Conservation (phyloP, 2,888 invertebrate species). For the Cryptophagus acutangulus region DNA sequence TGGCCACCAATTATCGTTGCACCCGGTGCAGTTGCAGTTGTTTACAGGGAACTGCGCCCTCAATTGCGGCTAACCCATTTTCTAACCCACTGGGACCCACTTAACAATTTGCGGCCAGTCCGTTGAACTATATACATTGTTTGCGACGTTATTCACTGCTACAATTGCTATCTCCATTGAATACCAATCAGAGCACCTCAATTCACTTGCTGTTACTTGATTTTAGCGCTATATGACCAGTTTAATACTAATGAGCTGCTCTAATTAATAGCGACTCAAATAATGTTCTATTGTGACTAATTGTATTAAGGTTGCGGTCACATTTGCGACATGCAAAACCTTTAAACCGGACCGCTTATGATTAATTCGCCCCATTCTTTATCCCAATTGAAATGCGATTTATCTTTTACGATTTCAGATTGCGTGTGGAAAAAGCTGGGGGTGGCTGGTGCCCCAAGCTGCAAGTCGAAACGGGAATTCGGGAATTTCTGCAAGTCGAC, state of each 20-base stretch:
- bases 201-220: no score
- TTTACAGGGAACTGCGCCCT: constrained; percentile 30
- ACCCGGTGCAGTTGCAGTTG: constrained; percentile 17
- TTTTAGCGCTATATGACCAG: no score
- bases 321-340: no score
- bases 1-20: constrained; percentile 25
- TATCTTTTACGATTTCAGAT: constrained; percentile 53
- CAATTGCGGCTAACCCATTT: constrained; percentile 32
- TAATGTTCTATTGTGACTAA: no score
- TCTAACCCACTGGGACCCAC: constrained; percentile 35
- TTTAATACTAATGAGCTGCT: no score
- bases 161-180: constrained; percentile 26
- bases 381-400: constrained; percentile 29
- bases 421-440: constrained; percentile 63
- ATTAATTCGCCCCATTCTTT: constrained; percentile 14
- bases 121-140: constrained; percentile 30
- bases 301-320: no score
- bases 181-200: constrained; percentile 20
- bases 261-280: no score
- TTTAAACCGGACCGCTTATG: constrained; percentile 14
- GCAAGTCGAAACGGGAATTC: constrained; percentile 58
- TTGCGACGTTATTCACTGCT: constrained; percentile 30
- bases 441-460: constrained; percentile 76
- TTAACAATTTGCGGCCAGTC: constrained; percentile 36
- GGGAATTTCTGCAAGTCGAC: constrained; percentile 65